Conservation (phyloP, 2,888 invertebrate species). For the Erebia aethiops region DNA sequence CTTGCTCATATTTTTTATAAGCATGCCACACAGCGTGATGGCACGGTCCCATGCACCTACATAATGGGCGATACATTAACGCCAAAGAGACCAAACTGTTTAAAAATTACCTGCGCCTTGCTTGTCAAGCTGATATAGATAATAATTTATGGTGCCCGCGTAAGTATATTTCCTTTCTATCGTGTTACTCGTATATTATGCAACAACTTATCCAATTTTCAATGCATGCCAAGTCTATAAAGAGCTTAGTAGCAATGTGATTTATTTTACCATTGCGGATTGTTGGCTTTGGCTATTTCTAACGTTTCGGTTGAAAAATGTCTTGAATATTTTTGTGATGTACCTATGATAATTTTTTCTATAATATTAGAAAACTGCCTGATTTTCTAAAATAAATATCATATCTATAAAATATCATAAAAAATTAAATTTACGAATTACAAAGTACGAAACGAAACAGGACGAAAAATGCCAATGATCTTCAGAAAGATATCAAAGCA, state of each 20-base stretch:
- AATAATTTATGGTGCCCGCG: conserved; percentile 36
- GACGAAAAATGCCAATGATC: too few species aligned
- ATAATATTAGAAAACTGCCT: too few species aligned
- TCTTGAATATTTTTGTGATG: neutral
- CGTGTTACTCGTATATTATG: conserved; percentile 30
- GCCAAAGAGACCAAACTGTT: conserved; percentile 65
- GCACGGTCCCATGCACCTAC: neutral
- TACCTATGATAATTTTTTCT: too few species aligned
- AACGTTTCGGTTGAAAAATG: conserved; percentile 1
- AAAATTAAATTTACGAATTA: too few species aligned
- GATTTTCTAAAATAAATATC: too few species aligned
- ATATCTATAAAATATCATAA: too few species aligned
- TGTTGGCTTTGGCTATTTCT: conserved; percentile 19
- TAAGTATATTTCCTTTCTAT: conserved; percentile 30
- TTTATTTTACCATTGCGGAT: conserved; percentile 23
- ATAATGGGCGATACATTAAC: neutral
- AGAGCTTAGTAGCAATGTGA: conserved; percentile 18
- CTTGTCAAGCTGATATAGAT: conserved; percentile 38
- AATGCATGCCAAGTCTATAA: conserved; percentile 21
- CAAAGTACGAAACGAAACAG: too few species aligned
- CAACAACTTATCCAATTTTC: conserved; percentile 28
- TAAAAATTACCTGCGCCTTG: conserved; percentile 68
- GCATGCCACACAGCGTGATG: neutral
- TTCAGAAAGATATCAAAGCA: too few species aligned
- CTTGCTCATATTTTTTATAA: neutral